Evolutionary conservation across 2,888 invertebrate species (phyloP), one percentile per base, ranked within the genome.

Genomic region (Lithosia quadra): DNA sequence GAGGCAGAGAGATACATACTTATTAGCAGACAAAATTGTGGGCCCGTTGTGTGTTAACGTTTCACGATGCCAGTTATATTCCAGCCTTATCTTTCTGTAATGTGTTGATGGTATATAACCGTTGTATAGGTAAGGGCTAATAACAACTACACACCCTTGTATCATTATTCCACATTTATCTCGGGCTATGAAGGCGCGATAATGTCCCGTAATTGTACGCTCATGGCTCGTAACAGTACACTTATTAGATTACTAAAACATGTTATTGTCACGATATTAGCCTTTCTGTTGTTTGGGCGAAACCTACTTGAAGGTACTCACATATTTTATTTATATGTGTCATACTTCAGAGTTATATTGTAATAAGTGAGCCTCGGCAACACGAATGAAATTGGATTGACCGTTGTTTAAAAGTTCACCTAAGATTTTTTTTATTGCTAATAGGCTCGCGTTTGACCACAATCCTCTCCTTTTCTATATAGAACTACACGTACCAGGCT

Each of bases 201-300:
- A 43, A 43, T 18, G 43, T 18, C 8, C 49, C 49, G 49, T 49
- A 49, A n/a, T 49, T 49, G 49, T 49, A 49, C 49, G 9, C 49
- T 49, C 9, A 49, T 49, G n/a, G 49, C 49, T 49, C 49, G n/a
- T 49, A 49, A 49, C 49, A 49, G 49, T 49, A n/a, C n/a, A 49
- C 49, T 49, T 49, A 49, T 49, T 49, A n/a, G 49, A 49, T 49
- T 49, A 49, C 8, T 49, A 49, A 49, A 49, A 18, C 49, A n/a
- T 49, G 49, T 49, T 49, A 43, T 43, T 43, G 8, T 49, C 49
- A 7, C 49, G 0, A 49, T 49, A n/a, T 49, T 49, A 49, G 49
- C 49, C n/a, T 49, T 49, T 49, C 49, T 49, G 49, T 49, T n/a
- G n/a, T n/a, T 49, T 49, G n/a, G 49, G n/a, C n/a, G 34, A 10